phyloP scores from a whole-genome alignment of 2,888 invertebrate species.

The Cryptophagus acutangulus region DNA sequence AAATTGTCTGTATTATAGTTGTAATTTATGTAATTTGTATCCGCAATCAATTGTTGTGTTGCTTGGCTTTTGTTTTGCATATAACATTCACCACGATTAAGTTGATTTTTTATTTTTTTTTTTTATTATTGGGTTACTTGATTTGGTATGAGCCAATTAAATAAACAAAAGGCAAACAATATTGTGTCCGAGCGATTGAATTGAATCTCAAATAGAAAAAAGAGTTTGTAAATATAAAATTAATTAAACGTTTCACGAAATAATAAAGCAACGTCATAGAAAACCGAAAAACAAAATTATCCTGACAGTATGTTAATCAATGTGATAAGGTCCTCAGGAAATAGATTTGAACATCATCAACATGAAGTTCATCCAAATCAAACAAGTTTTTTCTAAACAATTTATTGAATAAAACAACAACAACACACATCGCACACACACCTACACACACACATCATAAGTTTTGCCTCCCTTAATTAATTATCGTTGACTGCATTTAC shows the following conservation, averaged over 20 bases:
- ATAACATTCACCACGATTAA: slow-evolving; percentile 20
- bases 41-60: slow-evolving; percentile 29
- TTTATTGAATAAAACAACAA: too few species aligned
- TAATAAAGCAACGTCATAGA: too few species aligned
- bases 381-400: slow-evolving; percentile 37
- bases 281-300: slow-evolving; percentile 7
- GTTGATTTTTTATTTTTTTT: slow-evolving; percentile 17
- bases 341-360: slow-evolving; percentile 40
- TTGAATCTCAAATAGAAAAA: slow-evolving; percentile 36
- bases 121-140: slow-evolving; percentile 21
- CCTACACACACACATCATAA: too few species aligned
- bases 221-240: slow-evolving; percentile 23
- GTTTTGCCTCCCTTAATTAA: too few species aligned
- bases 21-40: slow-evolving; percentile 44
- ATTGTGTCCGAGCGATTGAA: slow-evolving; percentile 27
- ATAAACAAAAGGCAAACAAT: slow-evolving; percentile 37
- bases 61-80: slow-evolving; percentile 40
- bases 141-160: too few species aligned
- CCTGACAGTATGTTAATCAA: slow-evolving; percentile 35
- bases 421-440: too few species aligned
- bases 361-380: slow-evolving; percentile 37
- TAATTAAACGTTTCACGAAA: slow-evolving; percentile 13
- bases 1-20: slow-evolving; percentile 44
- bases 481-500: too few species aligned
- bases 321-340: slow-evolving; percentile 51